Conservation (phyloP, 2,797 vertebrate genomes). For the Poliocrania exsul region DNA sequence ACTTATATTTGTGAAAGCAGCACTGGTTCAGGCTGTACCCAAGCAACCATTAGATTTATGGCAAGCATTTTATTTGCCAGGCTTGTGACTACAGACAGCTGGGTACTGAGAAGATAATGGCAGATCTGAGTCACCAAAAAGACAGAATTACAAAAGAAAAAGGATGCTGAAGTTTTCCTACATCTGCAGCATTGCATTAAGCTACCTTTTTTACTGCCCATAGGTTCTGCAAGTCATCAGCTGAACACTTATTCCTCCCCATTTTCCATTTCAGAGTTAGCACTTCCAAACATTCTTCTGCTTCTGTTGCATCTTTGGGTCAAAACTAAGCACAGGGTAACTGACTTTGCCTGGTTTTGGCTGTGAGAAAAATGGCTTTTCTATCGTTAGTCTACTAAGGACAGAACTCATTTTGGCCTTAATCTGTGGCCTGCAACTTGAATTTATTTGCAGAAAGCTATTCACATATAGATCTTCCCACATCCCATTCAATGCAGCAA, state of each 20-base stretch:
- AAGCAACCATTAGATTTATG: slow-evolving; percentile 10
- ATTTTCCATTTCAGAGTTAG: neutral
- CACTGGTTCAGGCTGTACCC: slow-evolving; percentile 5
- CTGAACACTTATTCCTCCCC: neutral
- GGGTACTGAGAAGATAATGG: neutral
- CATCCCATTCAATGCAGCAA: neutral
- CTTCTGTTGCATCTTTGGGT: neutral
- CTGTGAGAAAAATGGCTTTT: neutral
- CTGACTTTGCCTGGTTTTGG: neutral
- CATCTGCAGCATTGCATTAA: neutral
- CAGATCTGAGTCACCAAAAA: slow-evolving; percentile 34
- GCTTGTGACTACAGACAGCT: slow-evolving; percentile 29
- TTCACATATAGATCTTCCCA: neutral
- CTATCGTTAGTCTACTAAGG: neutral
- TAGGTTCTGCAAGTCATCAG: neutral
- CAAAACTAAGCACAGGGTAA: neutral
- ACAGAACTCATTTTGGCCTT: neutral
- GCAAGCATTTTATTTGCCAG: slow-evolving; percentile 26
- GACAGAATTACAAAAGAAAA: neutral
- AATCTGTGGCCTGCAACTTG: neutral
- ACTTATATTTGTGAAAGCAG: neutral
- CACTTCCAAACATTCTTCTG: neutral
- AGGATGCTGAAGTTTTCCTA: neutral
- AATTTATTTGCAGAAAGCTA: neutral
- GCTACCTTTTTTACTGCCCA: neutral